Conservation (phyloP, 2,113 vertebrate species). For the Cynoglossus semilaevis region DNA sequence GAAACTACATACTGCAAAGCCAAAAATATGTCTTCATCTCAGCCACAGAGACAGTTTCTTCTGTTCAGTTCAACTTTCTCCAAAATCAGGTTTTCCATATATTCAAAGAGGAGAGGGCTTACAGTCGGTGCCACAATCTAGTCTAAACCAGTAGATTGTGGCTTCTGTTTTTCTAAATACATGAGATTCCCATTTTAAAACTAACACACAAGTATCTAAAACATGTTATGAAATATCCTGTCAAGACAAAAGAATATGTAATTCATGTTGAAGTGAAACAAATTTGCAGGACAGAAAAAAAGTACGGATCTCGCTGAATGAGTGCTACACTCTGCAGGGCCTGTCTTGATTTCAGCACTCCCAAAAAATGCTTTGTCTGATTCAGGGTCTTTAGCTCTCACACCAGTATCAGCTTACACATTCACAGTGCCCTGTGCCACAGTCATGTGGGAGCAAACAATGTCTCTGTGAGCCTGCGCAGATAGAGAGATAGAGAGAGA, state of each 20-base stretch:
- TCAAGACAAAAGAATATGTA: neutral
- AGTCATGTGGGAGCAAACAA: slow-evolving; percentile 48
- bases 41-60: slow-evolving; percentile 23
- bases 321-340: slow-evolving; percentile 56
- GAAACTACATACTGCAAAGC: slow-evolving; percentile 1
- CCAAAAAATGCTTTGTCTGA: slow-evolving; percentile 88
- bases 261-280: slow-evolving; percentile 1
- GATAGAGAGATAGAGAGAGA: too few species aligned
- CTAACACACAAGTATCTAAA: slow-evolving; percentile 25
- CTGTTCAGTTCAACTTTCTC: slow-evolving; percentile 21
- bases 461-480: slow-evolving; percentile 26
- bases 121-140: slow-evolving; percentile 16
- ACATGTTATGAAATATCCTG: neutral
- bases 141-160: slow-evolving; percentile 25
- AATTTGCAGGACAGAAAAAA: slow-evolving; percentile 16
- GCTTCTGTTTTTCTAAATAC: slow-evolving; percentile 32
- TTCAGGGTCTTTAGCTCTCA: slow-evolving; percentile 84
- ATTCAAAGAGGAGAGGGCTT: slow-evolving; percentile 44
- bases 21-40: slow-evolving; percentile 45
- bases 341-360: slow-evolving; percentile 86
- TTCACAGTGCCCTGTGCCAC: slow-evolving; percentile 45
- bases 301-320: slow-evolving; percentile 17
- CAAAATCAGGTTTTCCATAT: slow-evolving; percentile 42
- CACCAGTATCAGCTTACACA: slow-evolving; percentile 92
- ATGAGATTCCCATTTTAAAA: slow-evolving; percentile 31